These are phyloP conservation scores for Leucoptera coffeella DNA, from an alignment of 2,888 invertebrate genomes.

Conservation along the genomic window DNA sequence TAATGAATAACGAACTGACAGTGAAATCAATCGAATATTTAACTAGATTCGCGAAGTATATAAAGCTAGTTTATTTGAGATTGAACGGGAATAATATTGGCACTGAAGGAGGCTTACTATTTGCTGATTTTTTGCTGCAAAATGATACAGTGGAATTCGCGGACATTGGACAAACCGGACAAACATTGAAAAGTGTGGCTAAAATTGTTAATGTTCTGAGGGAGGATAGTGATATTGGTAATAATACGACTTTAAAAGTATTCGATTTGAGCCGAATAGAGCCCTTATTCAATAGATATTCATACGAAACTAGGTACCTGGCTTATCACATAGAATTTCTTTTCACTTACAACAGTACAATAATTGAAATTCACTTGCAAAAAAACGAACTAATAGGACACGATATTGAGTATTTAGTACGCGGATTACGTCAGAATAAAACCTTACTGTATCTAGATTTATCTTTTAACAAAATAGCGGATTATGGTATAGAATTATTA, in stretches of 20 bases:
- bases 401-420: slow-evolving; percentile 49
- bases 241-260: slow-evolving; percentile 22
- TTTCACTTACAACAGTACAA: slow-evolving; percentile 22
- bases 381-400: slow-evolving; percentile 56
- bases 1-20: slow-evolving; percentile 51
- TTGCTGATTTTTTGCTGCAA: slow-evolving; percentile 38
- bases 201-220: slow-evolving; percentile 40
- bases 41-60: slow-evolving; percentile 19
- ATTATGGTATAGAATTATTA: slow-evolving; percentile 49
- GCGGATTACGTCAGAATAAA: slow-evolving; percentile 42
- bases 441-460: slow-evolving; percentile 54
- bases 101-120: slow-evolving; percentile 36
- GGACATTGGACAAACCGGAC: slow-evolving; percentile 54
- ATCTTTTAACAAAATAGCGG: slow-evolving; percentile 54
- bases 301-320: slow-evolving; percentile 37
- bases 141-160: slow-evolving; percentile 36
- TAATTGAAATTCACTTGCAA: slow-evolving; percentile 52
- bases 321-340: slow-evolving; percentile 42
- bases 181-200: slow-evolving; percentile 49
- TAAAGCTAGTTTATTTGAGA: slow-evolving; percentile 44
- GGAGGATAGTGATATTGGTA: slow-evolving; percentile 22
- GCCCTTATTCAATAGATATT: slow-evolving; percentile 27
- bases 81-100: slow-evolving; percentile 57
- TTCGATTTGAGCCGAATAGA: slow-evolving; percentile 30
- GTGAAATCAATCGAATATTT: slow-evolving; percentile 25